A percentile compares a stretch with the other conserved stretches of the same genome.
Conservation (phyloP, 2,113 vertebrate species). For the Lycocorax pyrrhopterus region DNA sequence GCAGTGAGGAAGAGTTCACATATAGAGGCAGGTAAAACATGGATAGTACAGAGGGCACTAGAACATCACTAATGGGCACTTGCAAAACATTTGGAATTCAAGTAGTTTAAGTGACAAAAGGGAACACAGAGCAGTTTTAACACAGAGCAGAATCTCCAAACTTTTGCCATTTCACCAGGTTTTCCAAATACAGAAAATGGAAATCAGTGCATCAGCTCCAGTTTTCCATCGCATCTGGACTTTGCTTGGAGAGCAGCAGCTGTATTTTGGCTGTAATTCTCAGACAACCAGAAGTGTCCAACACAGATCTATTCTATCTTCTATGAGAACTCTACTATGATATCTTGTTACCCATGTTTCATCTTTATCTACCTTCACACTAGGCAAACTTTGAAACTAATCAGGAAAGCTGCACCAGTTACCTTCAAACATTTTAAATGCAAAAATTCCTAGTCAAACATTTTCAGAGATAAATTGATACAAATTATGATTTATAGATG, state of each 20-base stretch:
- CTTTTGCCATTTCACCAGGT: neutral
- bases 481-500: neutral
- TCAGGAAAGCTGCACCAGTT: neutral
- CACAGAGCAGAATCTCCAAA: neutral
- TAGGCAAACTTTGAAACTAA: neutral
- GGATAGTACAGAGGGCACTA: neutral
- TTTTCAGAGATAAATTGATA: neutral
- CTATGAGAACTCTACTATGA: neutral
- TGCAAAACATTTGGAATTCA: neutral
- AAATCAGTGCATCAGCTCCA: neutral
- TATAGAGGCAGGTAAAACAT: neutral
- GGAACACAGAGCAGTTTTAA: neutral
- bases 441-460: neutral
- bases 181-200: neutral
- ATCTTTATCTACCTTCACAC: neutral
- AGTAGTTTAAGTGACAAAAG: neutral
- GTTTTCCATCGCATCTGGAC: neutral
- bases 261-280: neutral
- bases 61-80: neutral
- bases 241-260: neutral
- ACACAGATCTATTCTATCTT: neutral
- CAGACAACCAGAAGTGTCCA: neutral
- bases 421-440: neutral
- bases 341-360: neutral
- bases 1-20: neutral